phyloP scores from a whole-genome alignment of 2,113 vertebrate genomes.

The Lagopus leucura region DNA sequence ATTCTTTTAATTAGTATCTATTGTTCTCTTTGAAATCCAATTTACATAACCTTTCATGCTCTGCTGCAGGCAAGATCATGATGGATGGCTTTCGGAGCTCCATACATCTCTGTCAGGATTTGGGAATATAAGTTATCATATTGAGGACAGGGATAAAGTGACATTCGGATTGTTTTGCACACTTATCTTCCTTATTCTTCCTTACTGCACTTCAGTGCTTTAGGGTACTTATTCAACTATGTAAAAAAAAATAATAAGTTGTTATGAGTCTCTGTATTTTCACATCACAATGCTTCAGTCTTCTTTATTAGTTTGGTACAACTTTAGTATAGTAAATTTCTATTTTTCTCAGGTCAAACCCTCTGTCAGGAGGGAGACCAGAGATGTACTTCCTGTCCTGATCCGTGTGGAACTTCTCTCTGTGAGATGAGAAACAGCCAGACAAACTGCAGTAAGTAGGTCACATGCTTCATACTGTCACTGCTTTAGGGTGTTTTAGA shows the following conservation, averaged over 20 bases:
- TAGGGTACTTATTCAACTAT: neutral
- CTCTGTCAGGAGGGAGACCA: conserved; percentile 83
- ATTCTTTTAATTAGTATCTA: neutral
- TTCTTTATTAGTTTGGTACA: neutral
- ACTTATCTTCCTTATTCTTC: neutral
- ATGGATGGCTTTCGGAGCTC: neutral
- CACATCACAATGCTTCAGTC: neutral
- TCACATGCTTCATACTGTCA: neutral
- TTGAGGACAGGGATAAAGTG: neutral
- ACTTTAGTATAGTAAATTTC: neutral
- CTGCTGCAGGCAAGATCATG: neutral
- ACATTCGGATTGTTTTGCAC: neutral
- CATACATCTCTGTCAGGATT: neutral
- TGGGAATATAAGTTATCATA: neutral
- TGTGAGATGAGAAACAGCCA: conserved; percentile 79
- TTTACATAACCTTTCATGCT: neutral
- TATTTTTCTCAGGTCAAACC: conserved; percentile 76
- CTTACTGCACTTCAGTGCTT: neutral
- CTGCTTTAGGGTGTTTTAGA: neutral
- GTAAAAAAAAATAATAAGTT: neutral
- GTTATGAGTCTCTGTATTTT: neutral
- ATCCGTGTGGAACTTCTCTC: conserved; percentile 72
- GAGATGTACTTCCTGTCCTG: conserved; percentile 83
- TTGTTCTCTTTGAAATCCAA: neutral
- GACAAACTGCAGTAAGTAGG: conserved; percentile 89